Base-by-base conservation (phyloP, 2,797 vertebrate species). In the Phyllotis vaccarum region DNA sequence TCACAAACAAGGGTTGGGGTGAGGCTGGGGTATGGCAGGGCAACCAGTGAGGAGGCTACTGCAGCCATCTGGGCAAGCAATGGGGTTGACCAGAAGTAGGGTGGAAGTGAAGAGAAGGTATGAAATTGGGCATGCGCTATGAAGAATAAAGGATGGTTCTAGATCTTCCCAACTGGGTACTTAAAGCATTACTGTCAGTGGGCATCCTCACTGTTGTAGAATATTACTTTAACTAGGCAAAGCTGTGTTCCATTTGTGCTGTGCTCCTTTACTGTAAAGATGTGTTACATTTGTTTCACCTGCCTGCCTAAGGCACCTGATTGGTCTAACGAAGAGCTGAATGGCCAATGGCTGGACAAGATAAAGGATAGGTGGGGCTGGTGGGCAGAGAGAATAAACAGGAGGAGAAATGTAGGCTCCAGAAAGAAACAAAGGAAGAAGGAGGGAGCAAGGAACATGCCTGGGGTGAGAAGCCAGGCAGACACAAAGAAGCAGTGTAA, bases 151-250 rank as follows among this genome's bases (percentile, higher is more conserved):
- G 64, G 43, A 49, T 17, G 29, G 37, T 40, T 62, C 21, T 22
- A 3, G 88, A 52, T 17, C 68, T 21, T 34, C 21, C 37, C 17
- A 40, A n/a, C 66, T 3, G 37, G 34, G 34, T 31, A 40, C 54
- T 72, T 37, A 6, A 34, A 19, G 27, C 21, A 8, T 11, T 5
- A 9, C n/a, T 46, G 13, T 37, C 5, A 1, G 7, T 21, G 62
- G 58, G 60, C 43, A 87, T 96, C 97, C 98, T 96, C 98, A 70
- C 68, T 21, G n/a, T 3, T 37, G n/a, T 70, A 17, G 19, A 37
- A 37, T 21, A 70, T 37, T 70, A 70, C 19, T 37, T 70, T 70
- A 37, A 37, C 34, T 37, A 16, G n/a, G 66, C 16, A 2, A n/a
- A 68, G 31, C 34, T 68, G 66, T 97, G 97, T 96, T 95, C 95